Percentiles rank a stretch among this genome's conserved stretches.
Evolutionary conservation across 1,140 invertebrate species (phyloP).

Genomic region (Heterodera carotae): DNA sequence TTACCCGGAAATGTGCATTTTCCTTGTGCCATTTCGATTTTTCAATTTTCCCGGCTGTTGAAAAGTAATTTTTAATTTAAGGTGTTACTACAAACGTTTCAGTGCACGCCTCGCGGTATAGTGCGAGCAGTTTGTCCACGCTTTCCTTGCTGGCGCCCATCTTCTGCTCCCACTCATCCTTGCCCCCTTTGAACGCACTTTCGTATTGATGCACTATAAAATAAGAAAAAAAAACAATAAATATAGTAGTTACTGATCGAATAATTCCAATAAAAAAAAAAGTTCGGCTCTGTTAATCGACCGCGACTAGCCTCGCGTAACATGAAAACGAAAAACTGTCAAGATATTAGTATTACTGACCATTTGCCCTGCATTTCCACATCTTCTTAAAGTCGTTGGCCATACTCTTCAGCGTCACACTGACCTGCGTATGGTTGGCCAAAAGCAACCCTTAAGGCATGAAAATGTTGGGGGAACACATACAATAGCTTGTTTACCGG

Average conservation of each 20-base stretch:
- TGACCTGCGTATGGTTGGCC: constrained; percentile 24
- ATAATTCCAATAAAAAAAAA: too few relatives aligned
- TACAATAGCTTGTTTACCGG: background rate
- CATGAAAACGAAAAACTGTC: too few relatives aligned
- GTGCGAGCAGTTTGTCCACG: constrained; percentile 16
- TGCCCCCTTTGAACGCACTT: constrained; percentile 12
- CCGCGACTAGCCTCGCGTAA: too few relatives aligned
- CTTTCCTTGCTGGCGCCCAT: constrained; percentile 25
- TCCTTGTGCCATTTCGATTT: too few relatives aligned
- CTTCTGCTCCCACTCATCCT: background rate
- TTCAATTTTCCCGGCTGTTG: too few relatives aligned
- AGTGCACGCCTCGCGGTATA: constrained; percentile 18
- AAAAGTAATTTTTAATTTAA: too few relatives aligned
- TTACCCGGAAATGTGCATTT: too few relatives aligned
- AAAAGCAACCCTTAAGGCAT: constrained; percentile 10
- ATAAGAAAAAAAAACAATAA: background rate
- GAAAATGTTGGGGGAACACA: too few relatives aligned
- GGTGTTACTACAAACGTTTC: background rate
- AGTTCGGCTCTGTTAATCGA: too few relatives aligned
- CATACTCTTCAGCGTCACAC: constrained; percentile 5
- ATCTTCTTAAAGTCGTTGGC: constrained; percentile 23
- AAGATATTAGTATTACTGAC: background rate
- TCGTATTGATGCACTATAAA: constrained; percentile 23
- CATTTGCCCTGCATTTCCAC: constrained; percentile 28
- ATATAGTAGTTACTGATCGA: too few relatives aligned